phyloP scores from a whole-genome alignment of 2,113 vertebrate genomes.

The Ophiodon elongatus region DNA sequence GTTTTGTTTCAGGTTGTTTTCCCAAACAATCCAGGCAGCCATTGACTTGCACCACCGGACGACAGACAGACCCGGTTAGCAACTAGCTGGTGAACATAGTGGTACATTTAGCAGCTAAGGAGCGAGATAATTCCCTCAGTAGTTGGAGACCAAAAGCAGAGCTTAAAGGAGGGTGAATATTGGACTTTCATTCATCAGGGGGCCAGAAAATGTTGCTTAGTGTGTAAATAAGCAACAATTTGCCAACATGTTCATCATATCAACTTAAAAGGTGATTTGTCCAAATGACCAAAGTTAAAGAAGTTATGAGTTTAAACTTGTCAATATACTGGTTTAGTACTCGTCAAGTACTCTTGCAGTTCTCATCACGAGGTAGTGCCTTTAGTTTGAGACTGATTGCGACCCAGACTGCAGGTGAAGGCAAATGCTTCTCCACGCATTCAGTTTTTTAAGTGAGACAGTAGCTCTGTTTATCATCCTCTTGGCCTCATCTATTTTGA shows the following conservation, averaged over 20 bases:
- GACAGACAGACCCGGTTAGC: background rate
- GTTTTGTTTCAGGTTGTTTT: background rate
- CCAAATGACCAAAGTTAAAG: background rate
- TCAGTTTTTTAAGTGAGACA: constrained; percentile 20
- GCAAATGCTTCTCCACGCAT: too few relatives aligned
- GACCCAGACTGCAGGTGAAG: too few relatives aligned
- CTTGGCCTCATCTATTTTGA: constrained; percentile 13
- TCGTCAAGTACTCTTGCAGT: background rate
- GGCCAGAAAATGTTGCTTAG: background rate
- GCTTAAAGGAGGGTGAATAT: background rate
- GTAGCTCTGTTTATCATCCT: constrained; percentile 7
- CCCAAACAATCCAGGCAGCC: background rate
- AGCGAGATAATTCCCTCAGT: background rate
- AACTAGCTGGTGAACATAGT: background rate
- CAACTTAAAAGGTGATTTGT: background rate
- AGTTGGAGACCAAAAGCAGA: background rate
- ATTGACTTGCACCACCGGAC: background rate
- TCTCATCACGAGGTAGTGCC: background rate
- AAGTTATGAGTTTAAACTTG: background rate
- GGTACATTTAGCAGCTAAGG: background rate
- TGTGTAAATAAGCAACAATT: background rate
- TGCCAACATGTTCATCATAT: background rate
- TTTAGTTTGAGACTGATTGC: background rate
- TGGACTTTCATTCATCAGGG: background rate
- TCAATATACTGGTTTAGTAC: background rate